Conservation (phyloP, 2,113 vertebrate species). For the Vimba vimba region DNA sequence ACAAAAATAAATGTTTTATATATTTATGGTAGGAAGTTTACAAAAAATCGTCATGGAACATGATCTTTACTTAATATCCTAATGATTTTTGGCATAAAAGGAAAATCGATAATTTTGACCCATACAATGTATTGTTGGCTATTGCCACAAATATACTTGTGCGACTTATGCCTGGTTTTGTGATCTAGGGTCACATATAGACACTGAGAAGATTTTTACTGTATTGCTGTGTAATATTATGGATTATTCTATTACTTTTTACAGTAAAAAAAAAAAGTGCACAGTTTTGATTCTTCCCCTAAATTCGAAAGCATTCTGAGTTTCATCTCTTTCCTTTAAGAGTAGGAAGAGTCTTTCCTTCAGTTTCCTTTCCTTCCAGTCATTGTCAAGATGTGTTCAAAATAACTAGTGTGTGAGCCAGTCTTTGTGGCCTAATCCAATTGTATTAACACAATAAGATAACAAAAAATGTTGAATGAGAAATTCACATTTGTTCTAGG, state of each 20-base stretch:
- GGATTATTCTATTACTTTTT: not conserved
- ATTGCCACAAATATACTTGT: too few relatives aligned
- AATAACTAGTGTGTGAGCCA: not conserved
- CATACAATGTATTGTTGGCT: too few relatives aligned
- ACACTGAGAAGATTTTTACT: not conserved
- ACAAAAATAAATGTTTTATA: too few relatives aligned
- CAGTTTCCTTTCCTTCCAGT: not conserved
- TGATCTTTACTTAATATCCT: too few relatives aligned
- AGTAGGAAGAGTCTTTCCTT: not conserved
- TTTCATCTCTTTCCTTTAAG: not conserved
- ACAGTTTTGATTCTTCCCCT: not conserved
- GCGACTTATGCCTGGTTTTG: too few relatives aligned
- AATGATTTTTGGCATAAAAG: too few relatives aligned
- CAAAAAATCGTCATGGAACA: too few relatives aligned
- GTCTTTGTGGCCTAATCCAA: not conserved
- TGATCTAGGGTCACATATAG: too few relatives aligned
- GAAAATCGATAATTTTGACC: too few relatives aligned
- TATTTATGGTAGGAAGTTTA: too few relatives aligned
- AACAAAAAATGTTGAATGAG: not conserved
- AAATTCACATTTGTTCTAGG: not conserved
- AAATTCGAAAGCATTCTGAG: not conserved
- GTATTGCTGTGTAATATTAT: not conserved
- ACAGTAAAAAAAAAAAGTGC: not conserved
- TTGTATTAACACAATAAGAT: too few relatives aligned
- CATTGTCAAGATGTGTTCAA: not conserved